These are phyloP conservation scores for Ramphastos sulfuratus DNA, from an alignment of 2,113 vertebrate genomes.

Conservation along the genomic window DNA sequence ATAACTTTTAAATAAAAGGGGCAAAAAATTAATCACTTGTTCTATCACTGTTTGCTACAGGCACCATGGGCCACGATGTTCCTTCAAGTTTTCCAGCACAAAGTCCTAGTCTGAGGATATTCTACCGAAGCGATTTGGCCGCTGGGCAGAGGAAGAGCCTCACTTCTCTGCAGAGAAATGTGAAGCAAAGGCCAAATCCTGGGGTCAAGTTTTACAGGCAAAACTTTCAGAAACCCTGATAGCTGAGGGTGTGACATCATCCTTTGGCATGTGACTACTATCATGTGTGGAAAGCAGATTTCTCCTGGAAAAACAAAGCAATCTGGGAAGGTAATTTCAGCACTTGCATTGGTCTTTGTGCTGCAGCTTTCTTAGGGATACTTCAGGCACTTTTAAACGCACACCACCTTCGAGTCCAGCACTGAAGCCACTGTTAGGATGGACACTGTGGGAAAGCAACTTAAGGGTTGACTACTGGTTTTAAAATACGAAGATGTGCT, in stretches of 20 bases:
- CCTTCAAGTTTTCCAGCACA: not conserved
- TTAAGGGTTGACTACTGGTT: not conserved
- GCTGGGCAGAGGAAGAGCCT: not conserved
- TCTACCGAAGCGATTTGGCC: not conserved
- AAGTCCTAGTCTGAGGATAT: not conserved
- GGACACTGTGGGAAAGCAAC: not conserved
- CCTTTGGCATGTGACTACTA: not conserved
- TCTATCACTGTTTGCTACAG: not conserved
- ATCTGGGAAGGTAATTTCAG: not conserved
- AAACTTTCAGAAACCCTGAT: not conserved
- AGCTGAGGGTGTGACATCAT: not conserved
- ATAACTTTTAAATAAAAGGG: not conserved
- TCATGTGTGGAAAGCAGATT: not conserved
- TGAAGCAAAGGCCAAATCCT: not conserved
- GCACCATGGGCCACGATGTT: not conserved
- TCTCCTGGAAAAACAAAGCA: not conserved
- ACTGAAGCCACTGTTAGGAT: not conserved
- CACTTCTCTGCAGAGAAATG: not conserved
- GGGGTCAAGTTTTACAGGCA: not conserved
- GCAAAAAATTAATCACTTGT: not conserved
- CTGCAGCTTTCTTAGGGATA: not conserved
- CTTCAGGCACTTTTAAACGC: not conserved
- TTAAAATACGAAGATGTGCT: not conserved
- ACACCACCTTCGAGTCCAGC: not conserved
- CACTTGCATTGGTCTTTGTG: not conserved